Evolutionary conservation across 2,888 invertebrate species (phyloP), one percentile per base, ranked within the genome.

Genomic region (Sphinx pinastri): DNA sequence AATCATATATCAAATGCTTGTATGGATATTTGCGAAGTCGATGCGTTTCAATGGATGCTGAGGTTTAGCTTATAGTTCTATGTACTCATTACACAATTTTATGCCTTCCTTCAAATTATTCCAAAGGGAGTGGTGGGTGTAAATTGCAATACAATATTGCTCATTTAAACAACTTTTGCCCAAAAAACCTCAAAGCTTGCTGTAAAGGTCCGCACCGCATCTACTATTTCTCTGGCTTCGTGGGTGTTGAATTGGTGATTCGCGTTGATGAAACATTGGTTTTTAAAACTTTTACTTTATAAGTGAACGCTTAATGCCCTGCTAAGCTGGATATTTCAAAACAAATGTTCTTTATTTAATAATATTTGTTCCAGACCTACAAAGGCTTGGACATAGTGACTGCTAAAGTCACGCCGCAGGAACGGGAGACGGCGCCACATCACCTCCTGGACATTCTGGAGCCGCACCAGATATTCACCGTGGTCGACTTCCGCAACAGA

Each of bases 361-460:
- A 8, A 38, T 38, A 38, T 68, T 84, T 83, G 79, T 88, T 94
- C 78, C 95, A 99, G 98, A 96, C 99, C 49, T 99, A 99, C 94
- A 97, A 97, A 89, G 98, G 98, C 0, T 91, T 99, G 81, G 97
- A 99, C 84, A 96, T 99, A 80, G 96, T 98, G 77, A 99, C 99
- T 0, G 99, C 99, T 45, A 99, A 99, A 93, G 98, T 98, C 0
- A 97, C 97, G 0, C 86, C 83, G 31, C 96, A 96, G 76, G 99
- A 99, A 86, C 95, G 95, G 79, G 86, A 94, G 49, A 88, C 94
- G 78, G 97, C 96, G 0, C 96, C 95, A 0, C 99, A 99, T 92
- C 99, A 99, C 85, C 94, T 99, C 83, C 94, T 99, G 74, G 97
- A 98, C 85, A 95, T 98, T 72, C 90, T 98, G 71, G 96, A 97